These are phyloP conservation scores for Ambastaia sidthimunki DNA, from an alignment of 2,797 vertebrate genomes.

Conservation along the genomic window DNA sequence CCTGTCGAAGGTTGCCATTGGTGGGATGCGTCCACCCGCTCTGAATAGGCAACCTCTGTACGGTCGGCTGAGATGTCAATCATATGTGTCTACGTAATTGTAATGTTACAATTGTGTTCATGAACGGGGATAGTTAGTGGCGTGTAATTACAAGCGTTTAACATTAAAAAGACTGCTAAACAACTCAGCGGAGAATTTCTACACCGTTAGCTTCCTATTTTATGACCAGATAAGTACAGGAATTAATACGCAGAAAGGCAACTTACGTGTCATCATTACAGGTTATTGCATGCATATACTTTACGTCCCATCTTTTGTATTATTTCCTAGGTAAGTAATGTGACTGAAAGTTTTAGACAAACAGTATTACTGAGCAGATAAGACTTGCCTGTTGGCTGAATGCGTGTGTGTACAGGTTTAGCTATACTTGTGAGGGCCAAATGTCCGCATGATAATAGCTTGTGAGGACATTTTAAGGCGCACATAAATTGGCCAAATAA, in stretches of 20 bases:
- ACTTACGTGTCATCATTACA: background rate
- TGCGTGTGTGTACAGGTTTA: background rate
- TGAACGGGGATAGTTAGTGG: background rate
- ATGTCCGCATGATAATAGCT: no score
- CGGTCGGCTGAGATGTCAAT: conserved; percentile 14
- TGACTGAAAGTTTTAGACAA: background rate
- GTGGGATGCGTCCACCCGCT: background rate
- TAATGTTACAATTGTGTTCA: conserved; percentile 10
- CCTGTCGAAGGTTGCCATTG: background rate
- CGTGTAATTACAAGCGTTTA: background rate
- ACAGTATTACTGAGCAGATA: no score
- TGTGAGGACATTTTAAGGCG: no score
- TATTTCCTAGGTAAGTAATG: background rate
- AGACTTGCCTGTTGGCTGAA: background rate
- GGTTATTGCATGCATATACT: background rate
- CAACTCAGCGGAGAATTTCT: background rate
- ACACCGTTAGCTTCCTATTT: background rate
- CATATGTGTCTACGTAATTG: background rate
- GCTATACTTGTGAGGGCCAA: no score
- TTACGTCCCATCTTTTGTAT: background rate
- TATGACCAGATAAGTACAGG: background rate
- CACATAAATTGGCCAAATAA: no score
- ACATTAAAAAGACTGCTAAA: background rate
- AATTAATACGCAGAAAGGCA: background rate
- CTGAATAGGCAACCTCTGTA: background rate